Evolutionary conservation across 2,113 vertebrate genomes (phyloP), one percentile per base, ranked within the genome.

Genomic region (Mastomys coucha): DNA sequence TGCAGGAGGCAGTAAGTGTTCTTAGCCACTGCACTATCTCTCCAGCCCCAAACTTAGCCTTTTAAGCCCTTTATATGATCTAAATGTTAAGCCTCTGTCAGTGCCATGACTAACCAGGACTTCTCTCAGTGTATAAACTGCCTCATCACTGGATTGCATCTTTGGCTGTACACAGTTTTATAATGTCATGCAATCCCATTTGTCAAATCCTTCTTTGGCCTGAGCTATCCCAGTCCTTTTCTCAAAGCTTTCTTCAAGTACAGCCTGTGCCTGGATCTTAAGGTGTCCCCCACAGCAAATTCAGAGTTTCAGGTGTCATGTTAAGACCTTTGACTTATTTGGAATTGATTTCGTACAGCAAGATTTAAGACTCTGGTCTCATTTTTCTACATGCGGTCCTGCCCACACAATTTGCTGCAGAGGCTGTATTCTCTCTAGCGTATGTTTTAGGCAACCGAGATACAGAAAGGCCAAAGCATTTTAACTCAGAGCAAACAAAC

Each of bases 391-490:
- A n/a, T n/a, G 45, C 26, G 20, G 78, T n/a, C 33, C 28, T 22
- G 42, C 42, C 3, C 0, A 5, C 45, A 70, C 7, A 4, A 16
- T 70, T 36, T 16, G 20, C 49, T 36, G 2, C 51, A 14, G 28
- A 70, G 65, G 7, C 65, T 53, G 19, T n/a, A 22, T 22, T 53
- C 42, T 70, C 31, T 70, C 45, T 33, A 24, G 17, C 51, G 6
- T 51, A 51, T 53, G 65, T 70, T 24, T 70, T 88, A 16, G 11
- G 45, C 31, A 77, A 92, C n/a, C 11, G 65, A 95, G 36, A 65
- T 14, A 3, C 58, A 86, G 33, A 97, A 17, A 92, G 17, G 10
- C n/a, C 75, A 72, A 75, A 75, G 65, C 91, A 80, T 24, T 96
- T 63, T 53, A 42, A 33, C 76, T 70, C 81, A 45, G 19, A 87